phyloP scores from a whole-genome alignment of 2,113 vertebrate species.

The Callopanchax toddi region DNA sequence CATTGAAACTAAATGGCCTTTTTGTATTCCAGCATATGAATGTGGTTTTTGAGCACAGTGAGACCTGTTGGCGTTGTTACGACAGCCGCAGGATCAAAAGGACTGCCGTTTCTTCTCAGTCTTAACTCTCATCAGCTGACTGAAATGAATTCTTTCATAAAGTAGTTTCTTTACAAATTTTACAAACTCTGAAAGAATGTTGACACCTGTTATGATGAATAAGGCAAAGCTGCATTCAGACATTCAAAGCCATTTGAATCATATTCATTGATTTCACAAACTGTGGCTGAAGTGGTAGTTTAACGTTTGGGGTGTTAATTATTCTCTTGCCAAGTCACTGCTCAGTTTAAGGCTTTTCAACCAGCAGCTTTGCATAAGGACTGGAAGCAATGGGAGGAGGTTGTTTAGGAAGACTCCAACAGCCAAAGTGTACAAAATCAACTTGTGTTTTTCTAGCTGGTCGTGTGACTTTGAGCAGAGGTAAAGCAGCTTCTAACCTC shows the following conservation, averaged over 20 bases:
- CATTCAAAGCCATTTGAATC: no score
- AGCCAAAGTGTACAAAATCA: slow-evolving; percentile 37
- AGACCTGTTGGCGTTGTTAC: slow-evolving; percentile 26
- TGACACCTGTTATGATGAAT: not conserved
- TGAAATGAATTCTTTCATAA: not conserved
- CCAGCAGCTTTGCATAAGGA: slow-evolving; percentile 9
- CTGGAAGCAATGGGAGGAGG: not conserved
- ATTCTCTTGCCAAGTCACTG: not conserved
- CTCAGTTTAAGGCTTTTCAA: not conserved
- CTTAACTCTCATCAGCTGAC: slow-evolving; percentile 12
- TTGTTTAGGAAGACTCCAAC: not conserved
- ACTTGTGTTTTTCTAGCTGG: slow-evolving; percentile 5
- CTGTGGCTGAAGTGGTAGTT: slow-evolving; percentile 6
- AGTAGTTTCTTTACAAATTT: slow-evolving; percentile 14
- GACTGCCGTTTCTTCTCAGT: slow-evolving; percentile 5
- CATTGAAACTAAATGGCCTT: slow-evolving; percentile 54
- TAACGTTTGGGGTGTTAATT: slow-evolving; percentile 18
- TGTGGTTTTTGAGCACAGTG: slow-evolving; percentile 46
- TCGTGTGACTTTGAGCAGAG: not conserved
- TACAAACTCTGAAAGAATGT: not conserved
- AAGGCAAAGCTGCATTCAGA: no score
- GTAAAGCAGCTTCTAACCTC: not conserved
- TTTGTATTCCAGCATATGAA: slow-evolving; percentile 63
- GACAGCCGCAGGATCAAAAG: slow-evolving; percentile 38
- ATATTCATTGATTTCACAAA: slow-evolving; percentile 7